A percentile compares a stretch with the other conserved stretches of the same genome.
Conservation (phyloP, 1,140 invertebrate genomes). For the honey bee (Apis mellifera) region Amel_HAv3.1 CM009939.2:7662001-7662500, state of each 20-base stretch:
- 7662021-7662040: neutral
- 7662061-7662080: slow-evolving; percentile 1
- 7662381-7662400: slow-evolving; percentile 33
- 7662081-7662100: neutral
- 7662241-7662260: neutral
- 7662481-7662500: slow-evolving; percentile 74
- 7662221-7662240: too few relatives aligned
- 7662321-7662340: slow-evolving; percentile 50
- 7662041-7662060: neutral
- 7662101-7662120: slow-evolving; percentile 13
- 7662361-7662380: slow-evolving; percentile 42
- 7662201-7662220: neutral
- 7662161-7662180: neutral
- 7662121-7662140: slow-evolving; percentile 7
- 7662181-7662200: too few relatives aligned
- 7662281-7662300: neutral
- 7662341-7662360: slow-evolving; percentile 50
- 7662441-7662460: slow-evolving; percentile 43
- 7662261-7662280: neutral
- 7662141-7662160: slow-evolving; percentile 43
- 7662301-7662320: slow-evolving; percentile 50
- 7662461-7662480: slow-evolving; percentile 65
- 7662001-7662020: neutral
- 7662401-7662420: too few relatives aligned
- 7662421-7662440: neutral